Evolutionary conservation across 2,888 invertebrate genomes (phyloP).

Genomic region (Apodemia zela): DNA sequence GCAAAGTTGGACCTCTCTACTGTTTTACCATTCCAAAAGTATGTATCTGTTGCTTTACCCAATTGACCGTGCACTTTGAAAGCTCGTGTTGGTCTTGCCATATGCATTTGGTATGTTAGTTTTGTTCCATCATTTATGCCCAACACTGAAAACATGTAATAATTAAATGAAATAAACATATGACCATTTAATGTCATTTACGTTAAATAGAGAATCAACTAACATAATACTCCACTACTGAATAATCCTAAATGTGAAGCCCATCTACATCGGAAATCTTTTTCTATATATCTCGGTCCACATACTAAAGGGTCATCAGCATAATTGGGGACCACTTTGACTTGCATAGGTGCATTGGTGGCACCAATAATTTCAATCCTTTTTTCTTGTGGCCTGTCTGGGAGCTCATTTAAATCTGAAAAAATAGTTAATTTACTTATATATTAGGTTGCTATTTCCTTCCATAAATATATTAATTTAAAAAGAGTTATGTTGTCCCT

Average conservation of each 20-base stretch:
- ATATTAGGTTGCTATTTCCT: no score
- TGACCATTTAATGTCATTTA: no score
- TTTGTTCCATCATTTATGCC: constrained; percentile 86
- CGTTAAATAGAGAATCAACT: constrained; percentile 37
- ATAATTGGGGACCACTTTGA: constrained; percentile 83
- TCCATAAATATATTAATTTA: no score
- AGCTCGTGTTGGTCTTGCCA: constrained; percentile 83
- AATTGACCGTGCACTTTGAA: constrained; percentile 88
- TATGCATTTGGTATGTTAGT: constrained; percentile 76
- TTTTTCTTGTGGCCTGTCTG: constrained; percentile 80
- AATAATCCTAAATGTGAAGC: constrained; percentile 82
- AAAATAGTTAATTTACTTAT: constrained; percentile 17
- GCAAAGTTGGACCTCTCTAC: constrained; percentile 84
- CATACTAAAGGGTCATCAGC: constrained; percentile 87
- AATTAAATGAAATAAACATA: background rate
- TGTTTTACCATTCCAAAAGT: constrained; percentile 85
- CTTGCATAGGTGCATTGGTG: constrained; percentile 78
- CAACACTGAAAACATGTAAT: constrained; percentile 75
- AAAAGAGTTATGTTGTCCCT: no score
- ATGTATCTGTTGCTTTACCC: constrained; percentile 88
- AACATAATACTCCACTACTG: constrained; percentile 88
- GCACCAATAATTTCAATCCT: constrained; percentile 83
- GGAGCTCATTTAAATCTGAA: constrained; percentile 86
- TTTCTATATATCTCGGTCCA: constrained; percentile 86
- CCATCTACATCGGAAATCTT: constrained; percentile 83